A percentile compares a stretch with the other conserved stretches of the same genome.
Conservation (phyloP, 2,113 vertebrate genomes). For the Gavia stellata region DNA sequence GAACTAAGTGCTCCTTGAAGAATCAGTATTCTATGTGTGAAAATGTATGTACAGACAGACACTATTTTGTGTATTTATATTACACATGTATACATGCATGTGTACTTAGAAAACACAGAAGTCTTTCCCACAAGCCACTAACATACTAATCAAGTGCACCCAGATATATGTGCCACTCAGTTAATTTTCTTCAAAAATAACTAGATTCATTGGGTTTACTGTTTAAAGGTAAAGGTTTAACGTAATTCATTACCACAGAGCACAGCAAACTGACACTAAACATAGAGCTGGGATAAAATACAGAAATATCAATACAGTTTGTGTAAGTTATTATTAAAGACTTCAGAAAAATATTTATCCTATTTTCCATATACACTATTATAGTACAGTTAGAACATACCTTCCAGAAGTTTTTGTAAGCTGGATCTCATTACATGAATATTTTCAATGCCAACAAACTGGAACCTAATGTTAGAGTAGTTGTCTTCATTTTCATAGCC, state of each 20-base stretch:
- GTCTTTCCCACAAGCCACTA: not conserved
- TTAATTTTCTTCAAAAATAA: not conserved
- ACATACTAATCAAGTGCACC: not conserved
- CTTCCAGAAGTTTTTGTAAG: slow-evolving; percentile 94
- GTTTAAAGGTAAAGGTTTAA: not conserved
- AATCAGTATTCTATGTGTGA: not conserved
- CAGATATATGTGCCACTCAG: accelerated
- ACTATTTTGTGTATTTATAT: not conserved
- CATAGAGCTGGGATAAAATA: not conserved
- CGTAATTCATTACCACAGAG: not conserved
- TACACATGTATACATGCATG: not conserved
- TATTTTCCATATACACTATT: not conserved
- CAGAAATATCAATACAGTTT: not conserved
- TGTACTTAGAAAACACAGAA: not conserved
- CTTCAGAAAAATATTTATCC: not conserved
- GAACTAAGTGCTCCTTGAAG: not conserved
- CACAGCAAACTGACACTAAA: not conserved
- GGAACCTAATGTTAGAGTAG: slow-evolving; percentile 98
- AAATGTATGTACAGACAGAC: not conserved
- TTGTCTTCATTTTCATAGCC: slow-evolving; percentile 99
- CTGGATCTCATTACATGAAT: slow-evolving; percentile 97
- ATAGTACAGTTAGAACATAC: slow-evolving; percentile 65
- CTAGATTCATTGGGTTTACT: not conserved
- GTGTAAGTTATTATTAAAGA: not conserved
- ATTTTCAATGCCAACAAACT: slow-evolving; percentile 99